Percentiles rank a stretch among this genome's conserved stretches.
phyloP scores from a whole-genome alignment of 2,888 invertebrate genomes.

The Creontiades dilutus region DNA sequence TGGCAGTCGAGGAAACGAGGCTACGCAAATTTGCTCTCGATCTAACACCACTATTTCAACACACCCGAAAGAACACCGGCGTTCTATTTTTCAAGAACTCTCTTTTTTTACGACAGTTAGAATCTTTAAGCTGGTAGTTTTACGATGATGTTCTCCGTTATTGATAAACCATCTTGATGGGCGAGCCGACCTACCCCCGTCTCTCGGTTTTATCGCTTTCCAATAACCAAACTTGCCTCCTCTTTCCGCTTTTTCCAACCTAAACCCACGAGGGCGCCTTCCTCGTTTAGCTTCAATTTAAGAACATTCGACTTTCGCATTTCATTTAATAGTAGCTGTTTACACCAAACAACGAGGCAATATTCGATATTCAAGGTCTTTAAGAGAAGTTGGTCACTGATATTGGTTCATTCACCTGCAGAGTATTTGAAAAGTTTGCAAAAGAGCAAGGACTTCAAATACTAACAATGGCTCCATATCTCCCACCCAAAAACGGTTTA shows the following conservation, averaged over 20 bases:
- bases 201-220: neutral
- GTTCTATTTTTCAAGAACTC: neutral
- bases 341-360: too few relatives aligned
- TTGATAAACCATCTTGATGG: slow-evolving; percentile 26
- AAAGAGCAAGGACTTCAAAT: too few relatives aligned
- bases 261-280: neutral
- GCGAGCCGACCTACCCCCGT: neutral
- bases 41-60: neutral
- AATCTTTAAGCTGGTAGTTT: neutral
- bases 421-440: too few relatives aligned
- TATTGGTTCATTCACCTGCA: too few relatives aligned
- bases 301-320: too few relatives aligned
- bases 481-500: too few relatives aligned
- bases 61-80: neutral
- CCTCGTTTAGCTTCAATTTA: neutral
- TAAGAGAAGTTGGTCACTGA: too few relatives aligned
- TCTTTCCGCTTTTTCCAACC: neutral
- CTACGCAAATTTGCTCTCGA: neutral
- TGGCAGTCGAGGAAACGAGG: neutral
- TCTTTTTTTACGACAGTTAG: slow-evolving; percentile 3
- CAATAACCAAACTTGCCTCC: neutral
- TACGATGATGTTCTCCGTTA: slow-evolving; percentile 12
- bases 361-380: too few relatives aligned
- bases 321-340: too few relatives aligned
- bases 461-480: too few relatives aligned